phyloP scores from a whole-genome alignment of 2,113 vertebrate genomes.

The Bolborhynchus lineola region DNA sequence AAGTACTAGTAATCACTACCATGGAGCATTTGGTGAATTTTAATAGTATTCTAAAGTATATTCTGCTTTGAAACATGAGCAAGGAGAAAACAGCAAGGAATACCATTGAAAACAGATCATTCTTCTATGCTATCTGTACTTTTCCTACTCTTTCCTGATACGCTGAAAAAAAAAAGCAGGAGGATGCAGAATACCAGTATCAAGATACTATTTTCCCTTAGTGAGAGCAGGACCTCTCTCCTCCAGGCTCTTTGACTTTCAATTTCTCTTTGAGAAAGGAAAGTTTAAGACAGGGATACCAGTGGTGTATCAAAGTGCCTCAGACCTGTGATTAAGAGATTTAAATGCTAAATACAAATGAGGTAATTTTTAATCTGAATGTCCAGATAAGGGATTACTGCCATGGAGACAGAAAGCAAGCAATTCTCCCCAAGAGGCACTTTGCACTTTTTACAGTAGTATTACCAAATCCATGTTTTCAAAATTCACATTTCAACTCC shows the following conservation, averaged over 20 bases:
- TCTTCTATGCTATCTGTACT: neutral
- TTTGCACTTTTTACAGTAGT: neutral
- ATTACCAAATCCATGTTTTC: neutral
- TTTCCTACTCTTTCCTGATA: neutral
- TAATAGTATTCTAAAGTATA: neutral
- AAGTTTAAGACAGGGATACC: neutral
- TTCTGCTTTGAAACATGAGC: neutral
- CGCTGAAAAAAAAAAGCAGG: neutral
- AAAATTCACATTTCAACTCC: neutral
- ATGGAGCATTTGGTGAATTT: neutral
- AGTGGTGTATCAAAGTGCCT: neutral
- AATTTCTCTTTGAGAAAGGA: neutral
- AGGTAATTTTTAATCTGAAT: neutral
- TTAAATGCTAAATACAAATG: neutral
- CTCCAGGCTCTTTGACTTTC: neutral
- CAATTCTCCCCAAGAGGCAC: neutral
- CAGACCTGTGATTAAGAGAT: neutral
- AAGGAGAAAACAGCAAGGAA: neutral
- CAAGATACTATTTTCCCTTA: neutral
- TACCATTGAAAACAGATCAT: neutral
- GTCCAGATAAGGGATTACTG: neutral
- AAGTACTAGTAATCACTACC: neutral
- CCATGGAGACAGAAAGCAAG: neutral
- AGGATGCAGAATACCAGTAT: neutral
- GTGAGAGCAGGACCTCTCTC: neutral